These are phyloP conservation scores for Hippolais icterina DNA, from an alignment of 2,113 vertebrate species.

Conservation along the genomic window DNA sequence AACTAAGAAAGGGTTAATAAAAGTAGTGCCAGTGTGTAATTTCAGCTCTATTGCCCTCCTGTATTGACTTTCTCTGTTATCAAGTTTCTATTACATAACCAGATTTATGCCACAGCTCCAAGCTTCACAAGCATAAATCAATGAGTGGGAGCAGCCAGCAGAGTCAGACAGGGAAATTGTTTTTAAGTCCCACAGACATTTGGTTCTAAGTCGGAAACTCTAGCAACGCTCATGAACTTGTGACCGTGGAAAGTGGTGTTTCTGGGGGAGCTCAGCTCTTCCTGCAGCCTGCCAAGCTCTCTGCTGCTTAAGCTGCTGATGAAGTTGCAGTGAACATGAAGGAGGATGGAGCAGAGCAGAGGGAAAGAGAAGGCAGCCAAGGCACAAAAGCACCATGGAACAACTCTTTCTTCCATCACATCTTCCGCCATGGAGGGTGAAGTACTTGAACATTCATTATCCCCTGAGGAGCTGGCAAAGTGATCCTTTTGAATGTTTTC, in stretches of 20 bases:
- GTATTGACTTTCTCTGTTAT: constrained; percentile 45
- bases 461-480: background rate
- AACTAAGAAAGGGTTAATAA: constrained; percentile 21
- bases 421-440: background rate
- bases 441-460: background rate
- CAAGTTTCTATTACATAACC: constrained; percentile 55
- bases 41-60: constrained; percentile 19
- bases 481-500: background rate
- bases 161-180: constrained; percentile 18
- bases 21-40: constrained; percentile 36
- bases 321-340: background rate
- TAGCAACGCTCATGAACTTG: background rate
- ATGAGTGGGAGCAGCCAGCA: background rate
- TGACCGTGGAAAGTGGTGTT: background rate
- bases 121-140: constrained; percentile 41
- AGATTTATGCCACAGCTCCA: constrained; percentile 22
- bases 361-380: background rate
- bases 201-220: constrained; percentile 1
- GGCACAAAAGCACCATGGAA: background rate
- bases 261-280: background rate
- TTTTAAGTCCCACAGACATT: background rate
- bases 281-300: background rate
- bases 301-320: background rate
- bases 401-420: background rate
- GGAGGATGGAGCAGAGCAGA: background rate